Percentiles rank a stretch among this genome's conserved stretches.
These are phyloP conservation scores for Typhlomys cinereus DNA, from an alignment of 2,113 vertebrate species.

Conservation along the genomic window DNA sequence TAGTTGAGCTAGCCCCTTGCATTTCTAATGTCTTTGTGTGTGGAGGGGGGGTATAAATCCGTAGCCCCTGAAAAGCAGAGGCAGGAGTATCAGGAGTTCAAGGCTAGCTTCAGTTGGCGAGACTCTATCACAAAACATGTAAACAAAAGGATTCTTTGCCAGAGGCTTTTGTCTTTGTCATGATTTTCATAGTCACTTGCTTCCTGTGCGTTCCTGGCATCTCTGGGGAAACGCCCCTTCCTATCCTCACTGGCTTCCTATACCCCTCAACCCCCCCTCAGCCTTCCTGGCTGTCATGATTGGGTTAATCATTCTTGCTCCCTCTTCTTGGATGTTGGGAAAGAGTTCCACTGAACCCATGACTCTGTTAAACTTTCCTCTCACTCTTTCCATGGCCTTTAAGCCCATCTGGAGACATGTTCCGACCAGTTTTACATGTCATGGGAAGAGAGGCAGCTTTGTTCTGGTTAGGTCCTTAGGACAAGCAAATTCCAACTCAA, in stretches of 20 bases:
- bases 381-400: neutral
- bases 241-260: neutral
- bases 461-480: constrained; percentile 1
- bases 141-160: too few species aligned
- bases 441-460: neutral
- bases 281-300: neutral
- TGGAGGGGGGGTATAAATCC: neutral
- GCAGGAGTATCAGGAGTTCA: neutral
- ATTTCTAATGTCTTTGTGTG: neutral
- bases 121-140: neutral
- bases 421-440: neutral
- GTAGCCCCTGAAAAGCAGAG: neutral
- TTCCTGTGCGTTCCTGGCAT: neutral
- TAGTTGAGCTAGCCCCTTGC: neutral
- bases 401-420: neutral
- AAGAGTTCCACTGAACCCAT: neutral
- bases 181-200: neutral
- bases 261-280: neutral
- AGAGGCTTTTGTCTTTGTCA: too few species aligned
- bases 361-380: neutral
- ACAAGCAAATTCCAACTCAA: neutral
- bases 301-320: neutral
- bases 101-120: neutral
- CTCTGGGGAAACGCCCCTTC: neutral
- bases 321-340: neutral